Percentiles rank a stretch among this genome's conserved stretches.
Evolutionary conservation across 2,797 vertebrate genomes (phyloP).

Genomic region (Spinus olivaceus): DNA sequence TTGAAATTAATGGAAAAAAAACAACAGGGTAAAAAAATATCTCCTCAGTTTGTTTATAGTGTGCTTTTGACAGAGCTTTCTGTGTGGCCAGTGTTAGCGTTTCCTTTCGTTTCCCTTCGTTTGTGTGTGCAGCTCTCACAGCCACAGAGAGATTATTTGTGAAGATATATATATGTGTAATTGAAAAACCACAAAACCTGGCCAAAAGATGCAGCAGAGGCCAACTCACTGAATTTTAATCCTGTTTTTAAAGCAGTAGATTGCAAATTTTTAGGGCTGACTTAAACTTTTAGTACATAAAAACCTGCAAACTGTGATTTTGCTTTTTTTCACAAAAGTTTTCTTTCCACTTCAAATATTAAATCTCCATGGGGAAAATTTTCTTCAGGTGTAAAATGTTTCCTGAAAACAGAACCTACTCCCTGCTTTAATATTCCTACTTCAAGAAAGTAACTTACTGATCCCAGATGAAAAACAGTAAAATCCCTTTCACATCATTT

Average conservation of each 20-base stretch:
- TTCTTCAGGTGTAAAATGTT: not conserved
- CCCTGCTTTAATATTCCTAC: not conserved
- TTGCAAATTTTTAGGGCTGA: not conserved
- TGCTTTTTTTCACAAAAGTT: not conserved
- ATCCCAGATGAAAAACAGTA: not conserved
- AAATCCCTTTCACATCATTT: not conserved
- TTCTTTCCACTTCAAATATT: not conserved
- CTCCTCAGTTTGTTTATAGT: not conserved
- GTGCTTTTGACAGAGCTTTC: not conserved
- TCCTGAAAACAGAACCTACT: not conserved
- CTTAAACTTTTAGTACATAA: not conserved
- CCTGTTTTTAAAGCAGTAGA: not conserved
- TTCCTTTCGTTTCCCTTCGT: not conserved
- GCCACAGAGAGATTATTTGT: not conserved
- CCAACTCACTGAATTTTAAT: not conserved
- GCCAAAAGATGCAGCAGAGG: not conserved
- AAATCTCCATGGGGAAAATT: not conserved
- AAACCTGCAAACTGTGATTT: not conserved
- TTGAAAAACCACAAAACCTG: slow-evolving; percentile 32
- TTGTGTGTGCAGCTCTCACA: not conserved
- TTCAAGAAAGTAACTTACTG: not conserved
- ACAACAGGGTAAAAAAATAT: not conserved
- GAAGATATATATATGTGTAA: not conserved
- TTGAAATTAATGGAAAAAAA: not conserved
- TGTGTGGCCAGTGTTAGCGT: not conserved